These are phyloP conservation scores for Macrosiphum euphorbiae DNA, from an alignment of 2,888 invertebrate species.

Conservation along the genomic window DNA sequence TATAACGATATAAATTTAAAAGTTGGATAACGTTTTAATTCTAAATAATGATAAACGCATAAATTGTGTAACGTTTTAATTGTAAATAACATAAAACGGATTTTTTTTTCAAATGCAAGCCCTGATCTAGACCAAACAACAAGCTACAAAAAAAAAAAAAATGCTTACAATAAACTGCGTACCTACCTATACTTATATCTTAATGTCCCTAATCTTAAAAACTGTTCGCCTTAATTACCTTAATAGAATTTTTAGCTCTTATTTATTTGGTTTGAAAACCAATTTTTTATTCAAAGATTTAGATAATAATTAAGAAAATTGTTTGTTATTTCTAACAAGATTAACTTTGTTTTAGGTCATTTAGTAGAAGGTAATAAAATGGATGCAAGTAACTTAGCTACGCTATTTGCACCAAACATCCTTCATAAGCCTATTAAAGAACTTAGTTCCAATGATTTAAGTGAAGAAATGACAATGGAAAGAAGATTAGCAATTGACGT, in stretches of 20 bases:
- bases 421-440: conserved; percentile 74
- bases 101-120: too few species aligned
- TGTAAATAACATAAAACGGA: too few species aligned
- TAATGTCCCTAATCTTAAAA: not conserved
- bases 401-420: conserved; percentile 93
- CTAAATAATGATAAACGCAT: too few species aligned
- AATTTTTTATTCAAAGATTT: not conserved
- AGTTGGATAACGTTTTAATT: too few species aligned
- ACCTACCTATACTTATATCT: not conserved
- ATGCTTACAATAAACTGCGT: not conserved
- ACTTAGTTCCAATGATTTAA: conserved; percentile 73
- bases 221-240: not conserved
- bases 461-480: conserved; percentile 82
- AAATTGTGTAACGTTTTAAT: too few species aligned
- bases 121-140: not conserved
- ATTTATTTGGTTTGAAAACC: not conserved
- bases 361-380: conserved; percentile 87
- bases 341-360: conserved; percentile 71
- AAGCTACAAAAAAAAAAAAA: not conserved
- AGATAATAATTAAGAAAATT: not conserved
- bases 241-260: not conserved
- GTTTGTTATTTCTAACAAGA: not conserved
- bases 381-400: conserved; percentile 93
- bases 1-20: too few species aligned
- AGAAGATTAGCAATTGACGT: conserved; percentile 92